Base-by-base conservation (phyloP, 2,797 vertebrate species). In the Hippocampus kuda region DNA sequence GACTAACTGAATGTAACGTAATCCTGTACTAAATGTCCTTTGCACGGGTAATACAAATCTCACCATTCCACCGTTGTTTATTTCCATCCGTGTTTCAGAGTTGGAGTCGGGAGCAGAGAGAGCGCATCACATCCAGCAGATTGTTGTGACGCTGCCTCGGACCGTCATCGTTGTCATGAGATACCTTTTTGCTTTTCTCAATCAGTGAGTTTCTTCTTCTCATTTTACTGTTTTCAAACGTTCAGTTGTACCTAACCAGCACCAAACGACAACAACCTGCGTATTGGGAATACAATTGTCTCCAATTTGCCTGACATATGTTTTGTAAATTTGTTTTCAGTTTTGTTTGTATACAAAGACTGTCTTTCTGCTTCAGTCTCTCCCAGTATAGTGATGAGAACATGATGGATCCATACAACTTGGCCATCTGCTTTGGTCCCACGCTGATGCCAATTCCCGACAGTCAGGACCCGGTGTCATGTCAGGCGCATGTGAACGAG, bases 331-430 rank as follows among this genome's bases (percentile, higher is more conserved):
- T 27, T 27, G 20, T 54, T 10, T 54, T 53, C 16, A 15, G 1
- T 24, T 11, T 15, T 26, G 54, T 57, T 57, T 57, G 24, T 15
- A 15, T 57, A 15, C 24, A 27, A 57, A 57, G 4, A 15, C 30
- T 12, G 22, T 53, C 9, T n/a, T 13, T 54, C 20, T 74, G 44
- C 56, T 34, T n/a, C 87, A 99, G 97, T 89, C 84, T 99, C 76
- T 99, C 97, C 0, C 96, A 98, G 89, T 99, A 98, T 85, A 98
- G 96, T 0, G 97, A 99, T 56, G 97, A 99, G 87, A 99, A 99
- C 89, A 99, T 99, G 97, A 99, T 99, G 97, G 97, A 99, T 76
- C 91, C 96, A 65, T 98, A 98, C 89, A 99, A 99, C 88, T 77
- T 99, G 82, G 97, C 97, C 74, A 98, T 99, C 90, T 99, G 97